These are phyloP conservation scores for Sorex maritimensis DNA, from an alignment of 2,797 vertebrate genomes.

Conservation along the genomic window DNA sequence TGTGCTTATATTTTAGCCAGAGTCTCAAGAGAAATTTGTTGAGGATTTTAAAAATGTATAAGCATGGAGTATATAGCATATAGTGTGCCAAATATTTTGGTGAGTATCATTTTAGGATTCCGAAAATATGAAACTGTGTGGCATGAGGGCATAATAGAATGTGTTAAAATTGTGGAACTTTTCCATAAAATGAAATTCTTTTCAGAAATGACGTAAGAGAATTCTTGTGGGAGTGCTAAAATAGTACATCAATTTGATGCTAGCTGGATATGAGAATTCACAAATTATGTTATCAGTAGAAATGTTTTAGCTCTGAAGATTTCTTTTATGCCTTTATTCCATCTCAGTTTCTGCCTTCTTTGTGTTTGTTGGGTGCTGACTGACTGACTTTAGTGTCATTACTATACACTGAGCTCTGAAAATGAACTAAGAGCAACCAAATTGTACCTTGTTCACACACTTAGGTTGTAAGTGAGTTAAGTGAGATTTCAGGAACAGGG, in stretches of 20 bases:
- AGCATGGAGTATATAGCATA: neutral
- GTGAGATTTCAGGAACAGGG: neutral
- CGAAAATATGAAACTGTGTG: slow-evolving; percentile 71
- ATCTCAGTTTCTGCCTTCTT: neutral
- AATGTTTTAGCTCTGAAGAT: neutral
- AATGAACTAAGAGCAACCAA: slow-evolving; percentile 40
- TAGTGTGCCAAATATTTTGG: slow-evolving; percentile 53
- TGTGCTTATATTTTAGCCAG: slow-evolving; percentile 57
- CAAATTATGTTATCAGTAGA: slow-evolving; percentile 38
- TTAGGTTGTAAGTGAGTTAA: neutral
- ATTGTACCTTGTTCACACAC: neutral
- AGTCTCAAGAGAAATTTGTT: slow-evolving; percentile 46
- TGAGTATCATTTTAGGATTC: slow-evolving; percentile 52
- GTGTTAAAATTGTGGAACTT: slow-evolving; percentile 46
- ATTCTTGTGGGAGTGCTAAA: slow-evolving; percentile 63
- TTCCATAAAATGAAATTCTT: slow-evolving; percentile 70
- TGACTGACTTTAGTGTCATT: neutral
- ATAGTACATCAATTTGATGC: slow-evolving; percentile 43
- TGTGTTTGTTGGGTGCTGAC: neutral
- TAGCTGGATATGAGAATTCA: slow-evolving; percentile 26
- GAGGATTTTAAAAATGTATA: slow-evolving; percentile 57
- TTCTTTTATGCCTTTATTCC: neutral
- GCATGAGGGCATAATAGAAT: slow-evolving; percentile 21
- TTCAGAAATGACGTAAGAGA: slow-evolving; percentile 57
- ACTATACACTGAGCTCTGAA: neutral